These are phyloP conservation scores for Melanargia galathea DNA, from an alignment of 2,888 invertebrate species.

Conservation along the genomic window DNA sequence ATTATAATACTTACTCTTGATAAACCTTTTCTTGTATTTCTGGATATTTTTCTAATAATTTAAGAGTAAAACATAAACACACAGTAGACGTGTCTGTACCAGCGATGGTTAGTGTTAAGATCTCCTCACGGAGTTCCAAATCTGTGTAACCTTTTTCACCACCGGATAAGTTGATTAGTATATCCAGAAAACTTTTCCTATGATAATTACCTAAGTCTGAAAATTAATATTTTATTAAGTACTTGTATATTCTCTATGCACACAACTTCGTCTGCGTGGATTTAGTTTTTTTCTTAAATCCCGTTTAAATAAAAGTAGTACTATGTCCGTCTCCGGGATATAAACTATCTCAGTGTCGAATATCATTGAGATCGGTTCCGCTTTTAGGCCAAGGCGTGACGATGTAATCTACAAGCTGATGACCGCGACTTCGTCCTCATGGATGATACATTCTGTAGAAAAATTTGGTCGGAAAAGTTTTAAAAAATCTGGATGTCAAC, in stretches of 20 bases:
- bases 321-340: no score
- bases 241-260: neutral
- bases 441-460: no score
- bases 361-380: no score
- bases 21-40: conserved; percentile 72
- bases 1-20: conserved; percentile 62
- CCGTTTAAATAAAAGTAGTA: no score
- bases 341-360: no score
- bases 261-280: no score
- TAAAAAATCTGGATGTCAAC: no score
- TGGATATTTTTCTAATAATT: conserved; percentile 71
- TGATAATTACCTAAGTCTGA: conserved; percentile 61
- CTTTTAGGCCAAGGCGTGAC: no score
- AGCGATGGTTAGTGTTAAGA: conserved; percentile 80
- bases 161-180: conserved; percentile 76
- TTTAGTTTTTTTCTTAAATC: no score
- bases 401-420: no score
- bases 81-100: conserved; percentile 80
- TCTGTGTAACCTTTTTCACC: conserved; percentile 76
- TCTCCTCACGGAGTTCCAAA: conserved; percentile 81
- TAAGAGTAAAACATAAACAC: conserved; percentile 66
- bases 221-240: conserved; percentile 20
- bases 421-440: no score
- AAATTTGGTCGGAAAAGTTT: no score
- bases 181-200: conserved; percentile 79